Percentiles rank a stretch among this genome's conserved stretches.
Evolutionary conservation across 2,888 invertebrate genomes (phyloP).

Genomic region (Drosophila trichaetosa): DNA sequence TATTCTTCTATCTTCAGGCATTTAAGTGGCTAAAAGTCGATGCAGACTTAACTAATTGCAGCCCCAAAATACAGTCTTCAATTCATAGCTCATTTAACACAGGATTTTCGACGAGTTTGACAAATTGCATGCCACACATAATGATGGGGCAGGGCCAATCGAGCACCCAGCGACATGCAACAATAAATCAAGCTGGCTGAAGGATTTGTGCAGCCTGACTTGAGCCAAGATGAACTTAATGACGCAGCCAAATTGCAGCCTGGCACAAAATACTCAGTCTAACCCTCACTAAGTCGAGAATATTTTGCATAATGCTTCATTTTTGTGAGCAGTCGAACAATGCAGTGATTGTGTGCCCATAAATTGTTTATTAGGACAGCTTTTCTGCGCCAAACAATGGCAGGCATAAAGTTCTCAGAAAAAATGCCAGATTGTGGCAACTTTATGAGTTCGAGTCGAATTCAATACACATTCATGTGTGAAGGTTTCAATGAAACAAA

Average conservation of each 20-base stretch:
- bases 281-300: neutral
- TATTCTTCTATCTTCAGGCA: slow-evolving; percentile 4
- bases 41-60: slow-evolving; percentile 33
- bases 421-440: slow-evolving; percentile 8
- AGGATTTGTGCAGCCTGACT: slow-evolving; percentile 32
- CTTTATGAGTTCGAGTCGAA: slow-evolving; percentile 3
- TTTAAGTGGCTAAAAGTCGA: neutral
- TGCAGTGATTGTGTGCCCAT: slow-evolving; percentile 35
- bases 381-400: slow-evolving; percentile 19
- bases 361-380: slow-evolving; percentile 27
- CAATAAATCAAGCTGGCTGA: slow-evolving; percentile 42
- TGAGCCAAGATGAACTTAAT: slow-evolving; percentile 36
- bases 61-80: slow-evolving; percentile 8
- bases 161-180: slow-evolving; percentile 20
- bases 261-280: neutral
- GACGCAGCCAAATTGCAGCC: slow-evolving; percentile 42
- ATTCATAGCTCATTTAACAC: slow-evolving; percentile 34
- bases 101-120: slow-evolving; percentile 35
- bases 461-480: slow-evolving; percentile 17
- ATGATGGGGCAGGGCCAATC: slow-evolving; percentile 34
- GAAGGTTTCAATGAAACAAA: neutral
- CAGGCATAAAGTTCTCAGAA: neutral
- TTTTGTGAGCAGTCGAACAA: slow-evolving; percentile 23
- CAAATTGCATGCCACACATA: slow-evolving; percentile 48
- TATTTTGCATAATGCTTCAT: slow-evolving; percentile 30